Base-by-base conservation (phyloP, 2,888 invertebrate species). In the Pterostichus madidus region DNA sequence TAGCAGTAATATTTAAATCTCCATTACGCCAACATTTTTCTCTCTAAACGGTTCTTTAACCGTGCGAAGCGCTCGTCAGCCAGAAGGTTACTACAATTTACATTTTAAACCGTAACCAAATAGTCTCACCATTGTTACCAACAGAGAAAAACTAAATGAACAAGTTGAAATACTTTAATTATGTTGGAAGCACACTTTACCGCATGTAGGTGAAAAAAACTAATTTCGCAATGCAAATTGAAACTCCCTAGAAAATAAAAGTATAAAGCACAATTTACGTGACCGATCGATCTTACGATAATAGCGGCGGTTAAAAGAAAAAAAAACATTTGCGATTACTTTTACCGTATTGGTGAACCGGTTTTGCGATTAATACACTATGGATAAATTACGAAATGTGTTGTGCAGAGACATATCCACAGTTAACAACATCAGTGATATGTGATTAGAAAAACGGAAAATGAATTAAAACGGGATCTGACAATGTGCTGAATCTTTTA, bases 21-120 rank as follows among this genome's bases (percentile, higher is more conserved):
- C 35, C 64, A 64, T 64, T 64, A 64, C 64, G 32, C 46, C 32
- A 64, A 64, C 5, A 35, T 64, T 64, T 35, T 61, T 64, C 56
- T 64, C 56, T 64, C 10, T 46, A 73, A 77, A 77, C 77, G 77
- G 77, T 77, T 52, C 56, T 77, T 77, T 39, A 71, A 32, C 77
- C 77, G 56, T 77, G 77, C 53, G 77, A 77, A 77, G 35, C 24
- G 32, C n/a, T 11, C 13, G 56, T 15, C 24, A 44, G 11, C 17
- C 15, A 46, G 35, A 52, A 77, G 56, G 35, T 77, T 77, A 56
- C 39, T 56, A 77, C 77, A 53, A 53, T 77, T 77, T 76, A 76
- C 49, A 76, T 76, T 49, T 76, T 73, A 76, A 76, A 76, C 35
- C 53, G 76, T 76, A 53, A 76, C 53, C 31, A 32, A 39, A 35